phyloP scores from a whole-genome alignment of 2,888 invertebrate genomes.

The Drosophila rubida region DNA sequence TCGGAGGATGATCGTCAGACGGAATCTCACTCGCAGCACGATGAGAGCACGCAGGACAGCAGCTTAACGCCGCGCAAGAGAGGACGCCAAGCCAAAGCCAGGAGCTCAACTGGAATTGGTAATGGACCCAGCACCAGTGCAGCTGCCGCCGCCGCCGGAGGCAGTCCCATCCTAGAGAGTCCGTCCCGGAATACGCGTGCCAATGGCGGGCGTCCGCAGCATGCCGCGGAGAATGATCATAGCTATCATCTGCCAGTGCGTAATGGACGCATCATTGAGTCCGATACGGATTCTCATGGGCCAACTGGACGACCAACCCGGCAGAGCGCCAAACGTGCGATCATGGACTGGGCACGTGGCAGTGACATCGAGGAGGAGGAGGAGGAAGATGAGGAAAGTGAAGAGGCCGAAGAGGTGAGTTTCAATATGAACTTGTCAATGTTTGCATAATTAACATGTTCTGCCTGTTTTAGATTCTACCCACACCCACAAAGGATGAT shows the following conservation, averaged over 20 bases:
- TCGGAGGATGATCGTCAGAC: conserved; percentile 70
- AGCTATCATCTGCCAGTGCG: conserved; percentile 83
- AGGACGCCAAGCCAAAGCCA: conserved; percentile 65
- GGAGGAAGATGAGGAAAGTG: conserved; percentile 69
- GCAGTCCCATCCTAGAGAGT: conserved; percentile 55
- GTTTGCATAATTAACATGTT: neutral
- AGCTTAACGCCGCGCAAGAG: conserved; percentile 70
- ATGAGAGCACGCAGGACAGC: conserved; percentile 81
- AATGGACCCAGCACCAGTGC: conserved; percentile 74
- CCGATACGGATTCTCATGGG: conserved; percentile 82
- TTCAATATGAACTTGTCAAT: neutral
- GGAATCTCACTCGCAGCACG: conserved; percentile 60
- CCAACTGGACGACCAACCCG: conserved; percentile 82
- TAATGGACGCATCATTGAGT: conserved; percentile 81
- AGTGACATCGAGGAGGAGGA: conserved; percentile 82
- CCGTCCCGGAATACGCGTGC: conserved; percentile 80
- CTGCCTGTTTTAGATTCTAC: conserved; percentile 71
- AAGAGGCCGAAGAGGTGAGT: conserved; percentile 76
- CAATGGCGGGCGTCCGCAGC: conserved; percentile 60
- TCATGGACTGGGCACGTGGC: conserved; percentile 82
- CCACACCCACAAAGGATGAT: conserved; percentile 80
- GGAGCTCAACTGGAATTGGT: conserved; percentile 33
- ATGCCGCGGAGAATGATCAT: conserved; percentile 83
- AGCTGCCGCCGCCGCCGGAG: conserved; percentile 57
- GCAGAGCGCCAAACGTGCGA: conserved; percentile 81